phyloP scores from a whole-genome alignment of 2,113 vertebrate species.

The Leiothrix lutea region DNA sequence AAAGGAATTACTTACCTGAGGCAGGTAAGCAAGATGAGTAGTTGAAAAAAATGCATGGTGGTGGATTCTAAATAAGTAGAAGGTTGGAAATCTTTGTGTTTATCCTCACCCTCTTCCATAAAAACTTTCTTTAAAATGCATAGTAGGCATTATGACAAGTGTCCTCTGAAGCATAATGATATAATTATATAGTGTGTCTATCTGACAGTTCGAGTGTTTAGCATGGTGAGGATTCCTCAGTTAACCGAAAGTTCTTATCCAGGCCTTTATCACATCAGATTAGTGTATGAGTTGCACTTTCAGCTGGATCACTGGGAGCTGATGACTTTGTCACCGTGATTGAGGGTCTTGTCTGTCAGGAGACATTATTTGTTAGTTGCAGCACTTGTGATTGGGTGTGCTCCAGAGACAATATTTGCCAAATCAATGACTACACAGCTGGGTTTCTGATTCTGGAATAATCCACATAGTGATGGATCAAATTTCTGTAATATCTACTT shows the following conservation, averaged over 20 bases:
- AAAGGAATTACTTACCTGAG: not conserved
- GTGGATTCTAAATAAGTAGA: not conserved
- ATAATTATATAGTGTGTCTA: fast-evolving
- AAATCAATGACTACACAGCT: not conserved
- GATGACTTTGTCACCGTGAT: fast-evolving
- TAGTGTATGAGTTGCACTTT: not conserved
- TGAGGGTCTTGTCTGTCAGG: not conserved
- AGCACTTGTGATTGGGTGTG: not conserved
- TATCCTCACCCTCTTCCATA: not conserved
- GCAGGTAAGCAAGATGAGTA: not conserved
- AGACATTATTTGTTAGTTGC: not conserved
- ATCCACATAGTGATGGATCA: not conserved
- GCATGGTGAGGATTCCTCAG: not conserved
- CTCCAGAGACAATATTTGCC: not conserved
- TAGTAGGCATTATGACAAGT: not conserved
- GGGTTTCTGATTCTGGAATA: not conserved
- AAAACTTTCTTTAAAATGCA: not conserved
- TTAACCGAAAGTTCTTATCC: not conserved
- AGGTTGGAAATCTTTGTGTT: not conserved
- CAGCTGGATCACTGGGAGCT: not conserved
- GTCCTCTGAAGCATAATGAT: not conserved
- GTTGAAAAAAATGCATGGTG: not conserved
- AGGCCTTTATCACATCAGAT: not conserved
- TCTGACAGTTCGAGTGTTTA: not conserved
- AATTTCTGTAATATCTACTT: not conserved